phyloP scores from a whole-genome alignment of 2,113 vertebrate genomes.

The Asarcornis scutulata region DNA sequence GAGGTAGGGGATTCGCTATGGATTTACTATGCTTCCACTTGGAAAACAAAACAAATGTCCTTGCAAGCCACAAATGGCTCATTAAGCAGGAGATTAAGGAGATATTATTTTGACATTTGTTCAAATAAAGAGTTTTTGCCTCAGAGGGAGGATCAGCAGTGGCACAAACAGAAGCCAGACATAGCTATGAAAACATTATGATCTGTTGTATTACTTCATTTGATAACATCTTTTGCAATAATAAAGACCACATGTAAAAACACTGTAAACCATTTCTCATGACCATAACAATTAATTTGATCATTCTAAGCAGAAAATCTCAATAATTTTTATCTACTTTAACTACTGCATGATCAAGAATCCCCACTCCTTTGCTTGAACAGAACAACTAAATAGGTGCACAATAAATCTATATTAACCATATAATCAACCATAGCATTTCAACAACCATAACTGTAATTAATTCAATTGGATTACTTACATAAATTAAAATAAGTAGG shows the following conservation, averaged over 20 bases:
- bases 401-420: not conserved
- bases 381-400: not conserved
- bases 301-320: not conserved
- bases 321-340: not conserved
- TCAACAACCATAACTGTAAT: not conserved
- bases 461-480: not conserved
- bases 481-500: not conserved
- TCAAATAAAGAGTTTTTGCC: not conserved
- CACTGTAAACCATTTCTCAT: not conserved
- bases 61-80: not conserved
- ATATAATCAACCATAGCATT: not conserved
- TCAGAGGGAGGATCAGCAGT: not conserved
- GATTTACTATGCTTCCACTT: not conserved
- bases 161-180: slow-evolving; percentile 3
- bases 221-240: not conserved
- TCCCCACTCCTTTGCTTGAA: not conserved
- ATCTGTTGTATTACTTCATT: not conserved
- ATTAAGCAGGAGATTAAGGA: not conserved
- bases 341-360: not conserved
- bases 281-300: not conserved
- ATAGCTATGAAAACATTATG: not conserved
- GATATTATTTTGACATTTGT: not conserved
- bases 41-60: not conserved
- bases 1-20: not conserved
- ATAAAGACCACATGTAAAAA: not conserved